These are phyloP conservation scores for Calliscelio sp. DNA, from an alignment of 2,888 invertebrate genomes.

Conservation along the genomic window DNA sequence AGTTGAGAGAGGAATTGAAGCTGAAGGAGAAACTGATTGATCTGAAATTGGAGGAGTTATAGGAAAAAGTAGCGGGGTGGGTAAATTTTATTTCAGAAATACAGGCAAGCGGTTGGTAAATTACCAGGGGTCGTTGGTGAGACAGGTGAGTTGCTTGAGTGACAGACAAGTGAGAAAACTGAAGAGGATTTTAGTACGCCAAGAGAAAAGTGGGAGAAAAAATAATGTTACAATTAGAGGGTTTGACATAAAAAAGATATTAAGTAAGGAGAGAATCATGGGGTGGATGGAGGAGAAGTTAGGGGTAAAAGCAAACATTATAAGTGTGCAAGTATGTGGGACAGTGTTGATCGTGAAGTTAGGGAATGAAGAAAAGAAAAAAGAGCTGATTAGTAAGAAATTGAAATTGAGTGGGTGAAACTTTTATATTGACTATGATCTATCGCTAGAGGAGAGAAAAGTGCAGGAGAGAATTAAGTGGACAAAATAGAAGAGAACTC, in stretches of 20 bases:
- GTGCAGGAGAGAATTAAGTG: conserved; percentile 26
- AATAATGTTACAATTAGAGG: conserved; percentile 35
- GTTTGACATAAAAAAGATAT: background rate
- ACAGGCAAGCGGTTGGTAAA: conserved; percentile 17
- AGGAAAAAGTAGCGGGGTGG: background rate
- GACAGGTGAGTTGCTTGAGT: background rate
- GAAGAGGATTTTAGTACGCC: background rate
- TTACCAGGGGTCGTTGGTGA: background rate
- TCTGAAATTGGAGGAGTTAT: background rate
- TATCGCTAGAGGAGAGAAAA: conserved; percentile 26
- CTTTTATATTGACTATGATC: conserved; percentile 31
- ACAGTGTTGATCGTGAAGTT: conserved; percentile 3
- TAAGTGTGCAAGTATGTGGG: background rate
- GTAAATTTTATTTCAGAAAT: background rate
- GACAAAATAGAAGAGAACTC: conserved; percentile 9
- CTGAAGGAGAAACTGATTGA: conserved; percentile 5
- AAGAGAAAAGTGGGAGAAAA: conserved; percentile 28
- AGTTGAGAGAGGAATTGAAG: conserved; percentile 7
- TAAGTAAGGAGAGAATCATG: background rate
- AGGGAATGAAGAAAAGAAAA: conserved; percentile 4
- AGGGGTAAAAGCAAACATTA: background rate
- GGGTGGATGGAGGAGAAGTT: conserved; percentile 22
- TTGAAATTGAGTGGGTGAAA: background rate
- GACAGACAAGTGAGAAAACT: conserved; percentile 19
- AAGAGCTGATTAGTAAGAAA: conserved; percentile 26